A percentile compares a stretch with the other conserved stretches of the same genome.
Conservation (phyloP, 2,797 vertebrate species). For the Odontamblyopus lacepedii region DNA sequence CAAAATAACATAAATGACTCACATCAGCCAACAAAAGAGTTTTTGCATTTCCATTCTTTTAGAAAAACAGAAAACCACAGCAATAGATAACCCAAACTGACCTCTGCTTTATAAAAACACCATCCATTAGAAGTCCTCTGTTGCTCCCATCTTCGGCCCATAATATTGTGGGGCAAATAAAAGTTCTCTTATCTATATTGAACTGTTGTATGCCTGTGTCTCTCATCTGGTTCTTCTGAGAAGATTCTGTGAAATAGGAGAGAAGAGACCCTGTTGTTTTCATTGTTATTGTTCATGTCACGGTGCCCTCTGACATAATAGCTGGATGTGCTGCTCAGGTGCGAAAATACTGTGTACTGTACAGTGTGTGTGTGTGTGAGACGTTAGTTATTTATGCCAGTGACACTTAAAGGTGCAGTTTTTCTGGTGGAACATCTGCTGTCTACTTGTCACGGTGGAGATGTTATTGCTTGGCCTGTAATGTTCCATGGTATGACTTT, state of each 20-base stretch:
- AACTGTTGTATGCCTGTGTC: neutral
- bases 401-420: neutral
- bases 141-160: no score
- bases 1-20: no score
- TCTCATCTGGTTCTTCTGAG: neutral
- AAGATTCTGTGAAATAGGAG: neutral
- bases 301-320: slow-evolving; percentile 55
- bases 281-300: slow-evolving; percentile 64
- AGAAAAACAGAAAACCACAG: no score
- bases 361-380: neutral
- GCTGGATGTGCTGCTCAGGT: slow-evolving; percentile 18
- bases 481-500: no score
- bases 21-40: neutral
- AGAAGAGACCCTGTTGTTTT: slow-evolving; percentile 53
- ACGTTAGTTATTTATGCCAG: slow-evolving; percentile 39
- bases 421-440: neutral
- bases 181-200: no score
- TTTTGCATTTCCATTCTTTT: neutral
- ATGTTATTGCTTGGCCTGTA: no score
- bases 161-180: no score
- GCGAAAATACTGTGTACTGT: neutral
- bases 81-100: neutral
- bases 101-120: neutral
- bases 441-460: no score
- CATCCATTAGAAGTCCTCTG: neutral